These are phyloP conservation scores for Neofelis nebulosa DNA, from an alignment of 2,113 vertebrate species.

Conservation along the genomic window DNA sequence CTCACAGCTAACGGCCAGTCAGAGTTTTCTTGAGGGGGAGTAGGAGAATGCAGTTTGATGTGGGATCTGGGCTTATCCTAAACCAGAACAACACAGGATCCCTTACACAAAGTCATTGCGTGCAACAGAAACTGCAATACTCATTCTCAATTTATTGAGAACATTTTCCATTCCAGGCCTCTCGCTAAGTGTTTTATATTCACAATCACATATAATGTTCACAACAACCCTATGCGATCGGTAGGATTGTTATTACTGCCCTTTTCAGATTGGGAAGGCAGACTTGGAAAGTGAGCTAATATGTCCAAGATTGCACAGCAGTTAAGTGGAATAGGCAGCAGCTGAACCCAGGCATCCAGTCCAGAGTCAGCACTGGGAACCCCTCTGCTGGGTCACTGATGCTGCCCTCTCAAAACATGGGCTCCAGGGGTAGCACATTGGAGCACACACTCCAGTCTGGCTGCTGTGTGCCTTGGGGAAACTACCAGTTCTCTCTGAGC, in stretches of 20 bases:
- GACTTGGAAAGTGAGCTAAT: neutral
- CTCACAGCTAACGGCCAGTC: neutral
- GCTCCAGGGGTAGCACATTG: neutral
- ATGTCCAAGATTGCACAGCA: neutral
- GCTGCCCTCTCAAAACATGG: neutral
- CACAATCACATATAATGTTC: neutral
- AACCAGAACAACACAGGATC: neutral
- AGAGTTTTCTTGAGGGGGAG: neutral
- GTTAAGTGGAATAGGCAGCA: neutral
- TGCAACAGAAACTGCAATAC: neutral
- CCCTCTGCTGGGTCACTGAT: rapidly evolving
- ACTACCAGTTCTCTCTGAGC: neutral
- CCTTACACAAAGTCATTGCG: neutral
- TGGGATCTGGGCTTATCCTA: neutral
- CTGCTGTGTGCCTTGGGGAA: neutral
- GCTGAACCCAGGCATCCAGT: neutral
- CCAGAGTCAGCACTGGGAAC: rapidly evolving
- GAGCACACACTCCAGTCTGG: neutral
- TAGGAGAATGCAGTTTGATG: neutral
- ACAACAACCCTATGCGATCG: neutral
- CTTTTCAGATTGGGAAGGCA: neutral
- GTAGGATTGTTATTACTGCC: neutral
- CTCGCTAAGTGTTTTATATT: constrained; percentile 22
- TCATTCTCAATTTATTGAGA: neutral
- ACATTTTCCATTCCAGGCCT: neutral